Percentiles rank a stretch among this genome's conserved stretches.
Evolutionary conservation across 2,113 vertebrate species (phyloP).

Genomic region (Cavia porcellus): DNA sequence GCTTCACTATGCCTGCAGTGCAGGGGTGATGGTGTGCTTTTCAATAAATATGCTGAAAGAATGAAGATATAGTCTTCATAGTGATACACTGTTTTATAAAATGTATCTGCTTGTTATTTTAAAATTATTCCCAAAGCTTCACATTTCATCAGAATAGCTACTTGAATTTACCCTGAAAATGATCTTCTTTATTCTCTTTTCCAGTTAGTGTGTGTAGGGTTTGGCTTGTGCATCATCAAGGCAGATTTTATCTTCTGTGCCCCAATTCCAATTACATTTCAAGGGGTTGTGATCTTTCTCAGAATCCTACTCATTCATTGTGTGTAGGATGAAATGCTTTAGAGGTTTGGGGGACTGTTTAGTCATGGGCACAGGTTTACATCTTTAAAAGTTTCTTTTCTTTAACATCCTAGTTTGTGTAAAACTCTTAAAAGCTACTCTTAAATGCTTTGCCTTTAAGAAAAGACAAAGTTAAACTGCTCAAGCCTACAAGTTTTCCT

Average conservation of each 20-base stretch:
- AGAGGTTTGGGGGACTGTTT: neutral
- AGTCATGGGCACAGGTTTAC: slow-evolving; percentile 4
- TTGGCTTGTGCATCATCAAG: slow-evolving; percentile 15
- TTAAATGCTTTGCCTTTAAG: slow-evolving; percentile 29
- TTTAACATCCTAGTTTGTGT: slow-evolving; percentile 16
- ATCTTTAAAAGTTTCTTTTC: slow-evolving; percentile 23
- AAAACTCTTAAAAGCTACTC: slow-evolving; percentile 25
- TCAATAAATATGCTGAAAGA: neutral
- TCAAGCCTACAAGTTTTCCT: slow-evolving; percentile 52
- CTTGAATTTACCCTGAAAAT: slow-evolving; percentile 13
- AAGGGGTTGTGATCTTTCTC: slow-evolving; percentile 49
- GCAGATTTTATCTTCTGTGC: slow-evolving; percentile 61
- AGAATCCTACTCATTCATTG: slow-evolving; percentile 37
- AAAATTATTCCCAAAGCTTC: neutral
- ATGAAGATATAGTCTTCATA: neutral
- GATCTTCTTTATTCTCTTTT: slow-evolving; percentile 5
- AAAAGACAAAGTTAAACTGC: slow-evolving; percentile 28
- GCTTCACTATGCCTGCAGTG: neutral
- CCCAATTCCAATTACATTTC: slow-evolving; percentile 60
- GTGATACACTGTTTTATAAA: neutral
- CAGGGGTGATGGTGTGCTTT: neutral
- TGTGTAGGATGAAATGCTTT: slow-evolving; percentile 41
- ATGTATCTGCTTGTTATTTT: neutral
- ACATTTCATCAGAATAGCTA: slow-evolving; percentile 23
- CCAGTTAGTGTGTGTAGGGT: neutral